Conservation (phyloP, 2,113 vertebrate genomes). For the Maccullochella peelii region DNA sequence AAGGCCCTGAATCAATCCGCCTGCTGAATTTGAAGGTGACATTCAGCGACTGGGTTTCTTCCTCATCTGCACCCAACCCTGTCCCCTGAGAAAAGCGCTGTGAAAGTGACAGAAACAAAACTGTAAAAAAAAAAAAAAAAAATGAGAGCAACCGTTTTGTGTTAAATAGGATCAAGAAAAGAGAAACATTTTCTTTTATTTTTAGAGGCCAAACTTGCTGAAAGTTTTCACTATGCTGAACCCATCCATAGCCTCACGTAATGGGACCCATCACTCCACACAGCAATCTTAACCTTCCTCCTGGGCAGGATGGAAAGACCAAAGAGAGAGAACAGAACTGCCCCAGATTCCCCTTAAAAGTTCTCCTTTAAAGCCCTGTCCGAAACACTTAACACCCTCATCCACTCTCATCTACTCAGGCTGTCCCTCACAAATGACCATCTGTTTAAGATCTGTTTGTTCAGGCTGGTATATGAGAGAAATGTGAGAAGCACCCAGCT, state of each 20-base stretch:
- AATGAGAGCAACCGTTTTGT: neutral
- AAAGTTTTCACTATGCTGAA: slow-evolving; percentile 8
- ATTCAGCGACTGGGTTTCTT: slow-evolving; percentile 60
- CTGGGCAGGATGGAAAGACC: slow-evolving; percentile 56
- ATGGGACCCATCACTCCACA: slow-evolving; percentile 68
- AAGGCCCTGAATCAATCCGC: slow-evolving; percentile 70
- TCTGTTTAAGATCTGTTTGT: slow-evolving; percentile 54
- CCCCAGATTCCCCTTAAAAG: slow-evolving; percentile 48
- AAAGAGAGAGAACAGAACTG: slow-evolving; percentile 51
- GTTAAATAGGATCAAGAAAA: neutral
- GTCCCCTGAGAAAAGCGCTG: neutral
- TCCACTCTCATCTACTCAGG: slow-evolving; percentile 6
- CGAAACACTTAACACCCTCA: slow-evolving; percentile 43
- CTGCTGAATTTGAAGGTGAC: slow-evolving; percentile 70
- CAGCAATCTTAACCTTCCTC: slow-evolving; percentile 58
- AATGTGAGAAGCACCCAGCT: slow-evolving; percentile 17
- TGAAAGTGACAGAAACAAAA: slow-evolving; percentile 16
- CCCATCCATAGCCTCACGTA: slow-evolving; percentile 25
- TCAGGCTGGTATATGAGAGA: slow-evolving; percentile 18
- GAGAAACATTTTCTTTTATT: slow-evolving; percentile 5
- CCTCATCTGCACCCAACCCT: slow-evolving; percentile 29
- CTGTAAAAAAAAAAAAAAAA: too few relatives aligned
- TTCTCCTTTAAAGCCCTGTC: slow-evolving; percentile 20
- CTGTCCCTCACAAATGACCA: slow-evolving; percentile 33
- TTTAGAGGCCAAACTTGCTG: slow-evolving; percentile 9